Base-by-base conservation (phyloP, 2,113 vertebrate species). In the Seriola quinqueradiata region DNA sequence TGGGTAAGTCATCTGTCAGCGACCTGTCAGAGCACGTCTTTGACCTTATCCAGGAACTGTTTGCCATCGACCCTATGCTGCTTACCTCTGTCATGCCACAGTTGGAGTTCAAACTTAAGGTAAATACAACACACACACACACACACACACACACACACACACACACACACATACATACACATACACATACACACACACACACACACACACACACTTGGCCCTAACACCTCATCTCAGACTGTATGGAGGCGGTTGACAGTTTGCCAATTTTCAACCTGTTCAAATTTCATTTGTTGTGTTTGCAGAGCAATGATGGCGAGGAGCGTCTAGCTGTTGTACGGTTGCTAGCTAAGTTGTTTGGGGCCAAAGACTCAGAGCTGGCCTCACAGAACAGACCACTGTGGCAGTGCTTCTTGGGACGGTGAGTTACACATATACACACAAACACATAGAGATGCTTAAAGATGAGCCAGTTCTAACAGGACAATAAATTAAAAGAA, bases 81-180 rank as follows among this genome's bases (percentile, higher is more conserved):
- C 95, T 99, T 52, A 94, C 98, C 34, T 99, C 98, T 25, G 98
- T 99, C 82, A 99, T 99, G 98, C 98, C 98, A 23, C 98, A 99
- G 86, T 96, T 99, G 86, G 98, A 99, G 91, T 99, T 99, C 91
- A 99, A 99, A 94, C 95, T 99, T 36, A 99, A 99, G 97, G 98
- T 96, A 8, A 76, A 34, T 4, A 38, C 70, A 40, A 54, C 25
- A 58, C n/a, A 19, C 40, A 25, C 12, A 52, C 28, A 28, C 34
- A 36, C 34, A 36, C 34, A 57, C 34, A 54, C 23, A 44, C 38
- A 69, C 25, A 54, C 25, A 58, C n/a, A 19, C 40, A 25, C 12
- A 52, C 28, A 28, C 34, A 36, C 34, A 36, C 34, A 57, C 25
- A 54, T 19, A 44, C 38, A 69, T 25, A 25, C 23, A 25, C 25